Percentiles rank a stretch among this genome's conserved stretches.
Evolutionary conservation across 2,113 vertebrate species (phyloP).

Genomic region (Gymnobelideus leadbeateri): DNA sequence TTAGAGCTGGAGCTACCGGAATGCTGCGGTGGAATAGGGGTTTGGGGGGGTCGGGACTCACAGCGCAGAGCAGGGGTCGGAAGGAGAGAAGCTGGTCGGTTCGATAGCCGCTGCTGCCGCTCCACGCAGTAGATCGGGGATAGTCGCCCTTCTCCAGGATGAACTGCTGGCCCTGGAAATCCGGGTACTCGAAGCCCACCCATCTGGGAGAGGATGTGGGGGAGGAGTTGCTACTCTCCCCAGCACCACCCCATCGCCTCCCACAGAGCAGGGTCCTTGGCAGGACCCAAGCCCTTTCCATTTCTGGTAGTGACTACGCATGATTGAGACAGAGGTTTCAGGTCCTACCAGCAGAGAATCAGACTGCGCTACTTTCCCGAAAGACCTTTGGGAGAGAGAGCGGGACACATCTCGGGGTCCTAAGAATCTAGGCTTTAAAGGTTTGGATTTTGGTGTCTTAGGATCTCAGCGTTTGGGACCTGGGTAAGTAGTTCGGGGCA

Average conservation of each 20-base stretch:
- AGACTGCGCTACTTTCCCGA: neutral
- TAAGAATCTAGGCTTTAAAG: neutral
- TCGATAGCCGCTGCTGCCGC: constrained; percentile 94
- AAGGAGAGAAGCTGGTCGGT: constrained; percentile 97
- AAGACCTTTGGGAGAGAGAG: neutral
- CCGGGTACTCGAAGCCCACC: constrained; percentile 95
- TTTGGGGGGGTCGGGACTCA: constrained; percentile 81
- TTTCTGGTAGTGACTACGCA: neutral
- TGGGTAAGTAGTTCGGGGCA: neutral
- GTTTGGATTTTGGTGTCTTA: neutral
- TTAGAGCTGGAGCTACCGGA: neutral
- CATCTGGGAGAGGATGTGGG: constrained; percentile 84
- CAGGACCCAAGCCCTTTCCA: neutral
- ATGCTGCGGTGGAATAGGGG: neutral
- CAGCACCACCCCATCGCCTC: neutral
- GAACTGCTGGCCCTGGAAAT: constrained; percentile 98
- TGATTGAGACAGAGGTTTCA: neutral
- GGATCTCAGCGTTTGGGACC: neutral
- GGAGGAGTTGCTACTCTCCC: neutral
- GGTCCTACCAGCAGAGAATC: neutral
- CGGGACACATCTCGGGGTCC: neutral
- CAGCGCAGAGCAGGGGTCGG: constrained; percentile 93
- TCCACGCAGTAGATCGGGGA: constrained; percentile 95
- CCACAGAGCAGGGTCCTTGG: neutral
- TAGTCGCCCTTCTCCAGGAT: constrained; percentile 98